These are phyloP conservation scores for Euphonia xanthogaster DNA, from an alignment of 2,797 vertebrate species.

Conservation along the genomic window DNA sequence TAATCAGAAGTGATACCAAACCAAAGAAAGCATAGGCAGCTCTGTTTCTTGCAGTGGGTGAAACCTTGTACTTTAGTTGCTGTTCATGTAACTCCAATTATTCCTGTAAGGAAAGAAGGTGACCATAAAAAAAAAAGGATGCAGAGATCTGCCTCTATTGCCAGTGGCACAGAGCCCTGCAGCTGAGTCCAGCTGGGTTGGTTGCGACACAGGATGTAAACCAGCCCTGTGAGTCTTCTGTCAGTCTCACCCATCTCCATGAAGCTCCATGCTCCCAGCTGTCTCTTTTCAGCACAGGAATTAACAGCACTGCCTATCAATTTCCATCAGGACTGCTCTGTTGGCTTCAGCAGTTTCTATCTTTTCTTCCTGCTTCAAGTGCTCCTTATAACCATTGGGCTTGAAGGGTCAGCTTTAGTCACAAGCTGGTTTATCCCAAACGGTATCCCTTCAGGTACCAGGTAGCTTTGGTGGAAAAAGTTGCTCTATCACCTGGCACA, in stretches of 20 bases:
- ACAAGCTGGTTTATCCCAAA: neutral
- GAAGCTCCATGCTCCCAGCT: neutral
- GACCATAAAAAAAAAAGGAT: neutral
- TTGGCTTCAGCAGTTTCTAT: neutral
- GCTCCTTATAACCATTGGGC: neutral
- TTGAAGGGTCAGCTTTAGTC: neutral
- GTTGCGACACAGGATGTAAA: neutral
- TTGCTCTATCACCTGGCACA: neutral
- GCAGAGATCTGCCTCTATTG: neutral
- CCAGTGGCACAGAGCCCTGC: neutral
- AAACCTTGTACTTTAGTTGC: neutral
- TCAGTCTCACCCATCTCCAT: neutral
- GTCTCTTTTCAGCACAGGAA: neutral
- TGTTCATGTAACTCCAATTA: neutral
- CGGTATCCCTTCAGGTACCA: neutral
- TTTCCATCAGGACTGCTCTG: neutral
- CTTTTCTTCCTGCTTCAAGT: neutral
- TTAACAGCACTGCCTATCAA: neutral
- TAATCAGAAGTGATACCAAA: neutral
- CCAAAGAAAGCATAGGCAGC: neutral
- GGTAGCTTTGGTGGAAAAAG: neutral
- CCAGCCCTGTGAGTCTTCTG: neutral
- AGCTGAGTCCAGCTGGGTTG: accelerated
- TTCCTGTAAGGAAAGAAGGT: neutral
- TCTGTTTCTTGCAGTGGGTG: neutral